phyloP scores from a whole-genome alignment of 2,888 invertebrate species.

The Glaucopsyche alexis region DNA sequence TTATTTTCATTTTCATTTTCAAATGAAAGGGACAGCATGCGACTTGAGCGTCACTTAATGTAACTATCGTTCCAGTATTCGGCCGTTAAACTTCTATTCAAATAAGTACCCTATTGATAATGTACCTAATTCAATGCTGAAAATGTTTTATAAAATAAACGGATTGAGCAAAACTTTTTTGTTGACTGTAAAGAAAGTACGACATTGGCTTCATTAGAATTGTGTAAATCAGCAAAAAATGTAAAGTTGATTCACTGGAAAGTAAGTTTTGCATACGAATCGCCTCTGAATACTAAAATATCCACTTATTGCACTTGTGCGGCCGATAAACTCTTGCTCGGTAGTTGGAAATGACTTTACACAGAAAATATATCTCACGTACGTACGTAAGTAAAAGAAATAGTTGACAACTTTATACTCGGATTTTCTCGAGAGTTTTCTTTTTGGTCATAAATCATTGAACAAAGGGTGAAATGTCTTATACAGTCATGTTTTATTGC shows the following conservation, averaged over 20 bases:
- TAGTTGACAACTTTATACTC: background rate
- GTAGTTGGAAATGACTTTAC: background rate
- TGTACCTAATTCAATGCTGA: background rate
- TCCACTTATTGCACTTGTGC: background rate
- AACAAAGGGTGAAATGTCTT: background rate
- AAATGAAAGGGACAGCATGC: no score
- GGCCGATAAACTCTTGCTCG: slow-evolving; percentile 1
- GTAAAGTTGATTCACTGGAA: background rate
- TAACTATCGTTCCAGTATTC: no score
- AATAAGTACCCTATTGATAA: background rate
- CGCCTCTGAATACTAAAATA: background rate
- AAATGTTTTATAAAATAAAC: background rate
- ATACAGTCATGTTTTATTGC: slow-evolving; percentile 10
- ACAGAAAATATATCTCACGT: slow-evolving; percentile 10
- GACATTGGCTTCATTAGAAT: background rate
- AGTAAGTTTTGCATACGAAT: background rate
- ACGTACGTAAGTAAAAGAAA: slow-evolving; percentile 11
- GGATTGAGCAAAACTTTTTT: background rate
- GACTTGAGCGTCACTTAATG: no score
- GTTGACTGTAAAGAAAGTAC: background rate
- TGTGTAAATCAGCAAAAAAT: background rate
- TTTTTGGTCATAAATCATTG: background rate
- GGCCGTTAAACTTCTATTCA: no score
- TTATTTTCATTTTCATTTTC: no score
- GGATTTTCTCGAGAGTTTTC: slow-evolving; percentile 6